Evolutionary conservation across 1,140 invertebrate species (phyloP), one percentile per base, ranked within the genome.

Genomic region (Hyphantria cunea): DNA sequence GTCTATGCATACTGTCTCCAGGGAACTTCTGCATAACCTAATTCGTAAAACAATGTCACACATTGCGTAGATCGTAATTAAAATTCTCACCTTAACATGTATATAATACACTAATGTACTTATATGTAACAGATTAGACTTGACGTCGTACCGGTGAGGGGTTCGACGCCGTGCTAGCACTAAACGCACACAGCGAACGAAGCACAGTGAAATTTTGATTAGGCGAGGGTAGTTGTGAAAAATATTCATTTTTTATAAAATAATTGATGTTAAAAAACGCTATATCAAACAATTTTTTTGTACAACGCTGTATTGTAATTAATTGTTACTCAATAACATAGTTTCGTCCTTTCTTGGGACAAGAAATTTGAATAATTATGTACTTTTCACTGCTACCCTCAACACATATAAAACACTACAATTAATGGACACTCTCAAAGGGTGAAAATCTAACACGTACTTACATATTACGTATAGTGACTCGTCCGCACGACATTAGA

Each of bases 41-140:
- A 13, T 49, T 48, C n/a, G 15, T 13, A 11, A 0, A 31, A 37
- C 71, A 74, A 74, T 74, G 72, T 74, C 55, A 70, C 51, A 74
- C 72, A 74, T 65, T 74, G 72, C 25, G 31, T 63, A 62, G 61
- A 54, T 49, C 49, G 62, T 58, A 55, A 12, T 44, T 25, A 25
- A n/a, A n/a, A 3, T 12, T n/a, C 13, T 34, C 48, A 58, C 11
- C 55, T 58, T 58, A 55, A 45, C 34, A 15, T 25, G 32, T 55
- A 55, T 11, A 48, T 12, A 25, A 58, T 68, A 60, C 31, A 37
- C 54, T 56, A 56, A 56, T 56, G 54, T 56, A 56, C 54, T 56
- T 56, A 56, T 48, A 37, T n/a, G 41, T 48, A 56, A 54, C 39
- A 45, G 32, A 56, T 56, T 56, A 12, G 11, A n/a, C 15, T 13